Conservation (phyloP, 2,888 invertebrate species). For the Drosophila sordidula region DNA sequence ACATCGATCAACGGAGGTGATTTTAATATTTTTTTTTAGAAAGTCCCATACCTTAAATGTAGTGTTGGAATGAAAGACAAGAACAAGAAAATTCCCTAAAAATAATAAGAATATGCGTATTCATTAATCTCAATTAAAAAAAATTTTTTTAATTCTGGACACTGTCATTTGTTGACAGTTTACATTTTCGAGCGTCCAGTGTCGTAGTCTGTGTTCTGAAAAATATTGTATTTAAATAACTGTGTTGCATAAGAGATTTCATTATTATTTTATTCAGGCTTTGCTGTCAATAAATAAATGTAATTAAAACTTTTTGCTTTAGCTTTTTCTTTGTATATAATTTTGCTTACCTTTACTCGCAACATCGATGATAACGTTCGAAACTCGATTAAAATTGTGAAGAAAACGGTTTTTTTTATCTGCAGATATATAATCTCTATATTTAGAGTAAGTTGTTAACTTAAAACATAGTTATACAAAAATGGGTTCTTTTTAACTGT, state of each 20-base stretch:
- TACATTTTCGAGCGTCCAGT: background rate
- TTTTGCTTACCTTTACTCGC: slow-evolving; percentile 4
- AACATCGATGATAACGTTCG: background rate
- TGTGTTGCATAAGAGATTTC: background rate
- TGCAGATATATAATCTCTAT: background rate
- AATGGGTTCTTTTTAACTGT: background rate
- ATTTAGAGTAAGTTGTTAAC: background rate
- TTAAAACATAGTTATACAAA: background rate
- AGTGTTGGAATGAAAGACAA: background rate
- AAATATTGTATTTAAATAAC: background rate
- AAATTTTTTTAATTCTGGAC: background rate
- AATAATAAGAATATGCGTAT: background rate
- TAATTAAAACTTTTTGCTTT: background rate
- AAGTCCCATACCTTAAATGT: background rate
- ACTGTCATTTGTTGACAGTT: background rate
- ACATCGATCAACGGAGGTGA: background rate
- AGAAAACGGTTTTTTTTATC: background rate
- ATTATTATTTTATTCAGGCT: background rate
- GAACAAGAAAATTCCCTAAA: background rate
- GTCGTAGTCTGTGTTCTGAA: background rate
- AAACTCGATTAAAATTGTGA: background rate
- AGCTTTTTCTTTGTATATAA: background rate
- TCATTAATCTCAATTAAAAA: background rate
- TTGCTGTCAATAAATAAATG: background rate
- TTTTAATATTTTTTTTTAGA: no score